Evolutionary conservation across 2,797 vertebrate species (phyloP).

Genomic region (Gadopsis bispinosus): DNA sequence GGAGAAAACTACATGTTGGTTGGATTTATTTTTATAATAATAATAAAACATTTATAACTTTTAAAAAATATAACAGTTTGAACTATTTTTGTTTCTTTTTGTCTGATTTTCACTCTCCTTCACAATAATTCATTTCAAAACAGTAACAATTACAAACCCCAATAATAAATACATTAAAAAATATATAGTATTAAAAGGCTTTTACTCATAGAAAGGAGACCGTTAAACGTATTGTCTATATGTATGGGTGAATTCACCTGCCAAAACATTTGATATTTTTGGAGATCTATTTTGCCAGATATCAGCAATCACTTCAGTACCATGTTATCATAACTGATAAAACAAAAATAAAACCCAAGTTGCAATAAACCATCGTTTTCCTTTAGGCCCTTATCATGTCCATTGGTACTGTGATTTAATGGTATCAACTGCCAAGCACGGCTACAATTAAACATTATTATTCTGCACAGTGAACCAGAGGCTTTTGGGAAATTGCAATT

Average conservation of each 20-base stretch:
- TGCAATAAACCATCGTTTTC: neutral
- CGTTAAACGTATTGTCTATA: neutral
- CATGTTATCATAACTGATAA: neutral
- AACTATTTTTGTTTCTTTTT: too few species aligned
- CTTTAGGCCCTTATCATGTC: neutral
- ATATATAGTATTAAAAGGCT: neutral
- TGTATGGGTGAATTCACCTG: neutral
- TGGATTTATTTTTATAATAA: neutral
- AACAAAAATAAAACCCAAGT: neutral
- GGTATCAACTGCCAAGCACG: neutral
- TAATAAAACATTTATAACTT: too few species aligned
- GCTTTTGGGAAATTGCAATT: neutral
- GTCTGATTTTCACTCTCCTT: neutral
- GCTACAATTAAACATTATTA: neutral
- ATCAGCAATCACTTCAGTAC: neutral
- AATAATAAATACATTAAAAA: neutral
- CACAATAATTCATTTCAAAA: neutral
- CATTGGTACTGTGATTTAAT: neutral
- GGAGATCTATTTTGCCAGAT: too few species aligned
- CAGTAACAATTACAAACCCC: neutral
- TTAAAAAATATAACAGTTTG: neutral
- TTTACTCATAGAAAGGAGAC: neutral
- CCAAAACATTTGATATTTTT: neutral
- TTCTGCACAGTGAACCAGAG: neutral
- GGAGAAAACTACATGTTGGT: slow-evolving; percentile 45